Conservation (phyloP, 1,140 invertebrate species). For the Papilio polyxenes region DNA sequence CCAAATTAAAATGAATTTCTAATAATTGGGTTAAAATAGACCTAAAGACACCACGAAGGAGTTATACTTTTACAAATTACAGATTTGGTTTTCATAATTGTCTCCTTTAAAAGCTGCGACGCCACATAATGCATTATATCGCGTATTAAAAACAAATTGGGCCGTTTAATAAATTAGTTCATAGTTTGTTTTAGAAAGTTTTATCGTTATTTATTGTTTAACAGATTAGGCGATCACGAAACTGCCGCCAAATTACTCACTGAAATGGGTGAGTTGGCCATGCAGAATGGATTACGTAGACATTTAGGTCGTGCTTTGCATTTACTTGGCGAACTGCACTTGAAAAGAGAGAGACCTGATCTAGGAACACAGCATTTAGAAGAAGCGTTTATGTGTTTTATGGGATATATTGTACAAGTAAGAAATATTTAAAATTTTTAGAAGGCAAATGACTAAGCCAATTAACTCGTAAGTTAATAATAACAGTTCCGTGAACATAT, state of each 20-base stretch:
- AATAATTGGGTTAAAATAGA: too few relatives aligned
- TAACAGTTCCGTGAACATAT: not conserved
- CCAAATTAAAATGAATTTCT: too few relatives aligned
- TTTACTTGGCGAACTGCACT: conserved; percentile 69
- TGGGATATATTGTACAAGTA: conserved; percentile 63
- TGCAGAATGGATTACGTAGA: conserved; percentile 62
- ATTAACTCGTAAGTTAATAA: not conserved
- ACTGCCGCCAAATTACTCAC: conserved; percentile 62
- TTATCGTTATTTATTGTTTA: conserved; percentile 1
- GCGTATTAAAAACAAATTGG: not conserved
- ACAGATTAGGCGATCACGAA: conserved; percentile 67
- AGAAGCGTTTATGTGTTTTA: conserved; percentile 74
- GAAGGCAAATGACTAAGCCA: not conserved
- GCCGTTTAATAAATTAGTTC: not conserved
- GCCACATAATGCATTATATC: too few relatives aligned
- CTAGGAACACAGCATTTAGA: conserved; percentile 68
- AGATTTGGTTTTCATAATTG: too few relatives aligned
- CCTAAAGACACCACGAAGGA: too few relatives aligned
- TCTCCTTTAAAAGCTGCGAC: too few relatives aligned
- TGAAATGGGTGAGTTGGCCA: conserved; percentile 71
- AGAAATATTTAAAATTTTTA: conserved; percentile 1
- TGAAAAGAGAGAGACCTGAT: conserved; percentile 67
- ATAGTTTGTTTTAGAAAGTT: not conserved
- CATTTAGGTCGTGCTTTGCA: conserved; percentile 71
- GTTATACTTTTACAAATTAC: too few relatives aligned